Evolutionary conservation across 2,797 vertebrate species (phyloP), one percentile per base, ranked within the genome.

Genomic region (Anas bahamensis): DNA sequence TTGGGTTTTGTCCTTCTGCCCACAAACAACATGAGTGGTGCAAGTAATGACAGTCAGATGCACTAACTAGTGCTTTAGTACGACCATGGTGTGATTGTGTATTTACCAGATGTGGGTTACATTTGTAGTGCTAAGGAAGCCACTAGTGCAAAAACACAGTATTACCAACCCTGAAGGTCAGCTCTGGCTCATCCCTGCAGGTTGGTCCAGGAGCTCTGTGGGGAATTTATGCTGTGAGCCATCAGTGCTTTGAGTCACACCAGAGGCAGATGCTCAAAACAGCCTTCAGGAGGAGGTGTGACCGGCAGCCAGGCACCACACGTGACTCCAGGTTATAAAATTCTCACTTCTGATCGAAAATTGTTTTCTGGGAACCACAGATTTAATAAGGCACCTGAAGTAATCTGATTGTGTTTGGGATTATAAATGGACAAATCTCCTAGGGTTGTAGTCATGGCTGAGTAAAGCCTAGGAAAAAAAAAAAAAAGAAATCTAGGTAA

Each of bases 41-140:
- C n/a, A 46, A 46, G 29, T 17, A 66, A 33, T 33, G 64, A 17
- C 64, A 46, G 15, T 11, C 16, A 46, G 42, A 11, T 46, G 19
- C 64, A 33, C 11, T 13, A 24, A 17, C n/a, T 66, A 17, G 41
- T 44, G 29, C 41, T n/a, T 23, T 44, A 19, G 17, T 44, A 22
- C 23, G 41, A 23, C 14, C 13, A 8, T n/a, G 1, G 22, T 26
- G 28, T 23, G 3, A 7, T 8, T 1, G 2, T 5, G 8, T 23
- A 18, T 5, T 39, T 11, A 10, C 17, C 33, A 15, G 8, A 1
- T 28, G 19, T 6, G 10, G 42, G 23, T 23, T 42, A 18, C 7
- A 8, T 70, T 2, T 76, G 17, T 6, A 7, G 16, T 4, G 46
- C 53, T 28, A 6, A 42, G 26, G 56, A 69, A 86, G 73, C 17